Evolutionary conservation across 1,140 invertebrate genomes (phyloP), one percentile per base, ranked within the genome.

Genomic region (Bombus haemorrhoidalis): DNA sequence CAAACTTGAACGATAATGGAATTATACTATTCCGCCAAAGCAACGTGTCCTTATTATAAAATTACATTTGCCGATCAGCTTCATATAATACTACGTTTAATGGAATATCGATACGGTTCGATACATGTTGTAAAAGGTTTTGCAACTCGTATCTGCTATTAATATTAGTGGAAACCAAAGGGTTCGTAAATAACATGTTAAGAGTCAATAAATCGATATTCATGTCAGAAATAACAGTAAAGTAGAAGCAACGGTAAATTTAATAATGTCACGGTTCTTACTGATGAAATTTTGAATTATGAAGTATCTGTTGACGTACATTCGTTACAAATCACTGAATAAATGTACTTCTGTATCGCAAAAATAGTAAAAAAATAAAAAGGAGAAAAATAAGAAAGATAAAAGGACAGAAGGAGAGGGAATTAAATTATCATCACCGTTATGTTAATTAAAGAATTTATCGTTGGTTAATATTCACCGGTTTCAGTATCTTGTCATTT

Each of bases 161-260:
- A 83, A 83, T 83, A 77, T 83, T 83, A 77, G 81, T 83, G 81
- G 81, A 68, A 76, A 83, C 81, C 53, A 77, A 77, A 83, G 81
- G 81, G 73, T 83, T 83, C 81, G 81, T 83, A 83, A 83, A 83
- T 83, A 83, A 83, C 81, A 68, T 53, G 59, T 83, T 83, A 83
- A 83, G 73, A 32, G 81, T 83, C 81, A 83, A 83, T 83, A 83
- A 83, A 83, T 83, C 81, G 81, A 83, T 83, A 83, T 41, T 76
- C 34, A 43, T 37, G 43, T 83, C 73, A 53, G 81, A 68, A 77
- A 68, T 83, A 77, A 77, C 62, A 53, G 59, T 68, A 53, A 77
- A 77, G 81, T 53, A 32, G 12, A 57, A 25, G 28, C 47, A 68
- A 76, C 73, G 64, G 43, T 76, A 71, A 81, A 86, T 68, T 64